Percentiles rank a stretch among this genome's conserved stretches.
Conservation (phyloP, 30 jellyfish, hydroid and myxozoan species). For the Aurelia sp. region DNA sequence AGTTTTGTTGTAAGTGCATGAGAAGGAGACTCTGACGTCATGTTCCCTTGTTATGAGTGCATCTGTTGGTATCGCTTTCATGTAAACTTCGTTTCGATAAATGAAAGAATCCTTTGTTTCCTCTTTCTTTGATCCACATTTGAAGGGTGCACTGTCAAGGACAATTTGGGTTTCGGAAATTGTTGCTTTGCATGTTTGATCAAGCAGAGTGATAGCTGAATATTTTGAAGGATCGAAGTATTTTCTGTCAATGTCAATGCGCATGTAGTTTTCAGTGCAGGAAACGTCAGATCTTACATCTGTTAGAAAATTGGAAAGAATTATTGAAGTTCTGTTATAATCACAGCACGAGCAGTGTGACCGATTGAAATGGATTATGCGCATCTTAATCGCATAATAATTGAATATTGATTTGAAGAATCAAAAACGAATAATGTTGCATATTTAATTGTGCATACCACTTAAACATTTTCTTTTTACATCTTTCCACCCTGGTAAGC, state of each 20-base stretch:
- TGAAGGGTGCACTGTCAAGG: conserved; percentile 42
- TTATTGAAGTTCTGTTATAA: too few relatives aligned
- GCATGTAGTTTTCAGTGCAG: conserved; percentile 45
- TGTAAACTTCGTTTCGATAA: conserved; percentile 48
- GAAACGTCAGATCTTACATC: conserved; percentile 25
- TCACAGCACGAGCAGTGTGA: too few relatives aligned
- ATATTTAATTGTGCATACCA: background rate
- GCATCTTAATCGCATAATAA: too few relatives aligned
- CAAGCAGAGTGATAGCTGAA: conserved; percentile 24
- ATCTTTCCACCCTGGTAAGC: conserved; percentile 52
- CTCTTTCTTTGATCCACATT: conserved; percentile 34
- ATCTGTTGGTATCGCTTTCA: conserved; percentile 42
- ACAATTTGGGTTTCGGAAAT: conserved; percentile 9
- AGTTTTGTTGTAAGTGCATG: conserved; percentile 34
- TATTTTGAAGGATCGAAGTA: conserved; percentile 18
- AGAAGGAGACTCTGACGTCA: conserved; percentile 39
- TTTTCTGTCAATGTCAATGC: conserved; percentile 28
- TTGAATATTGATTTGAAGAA: too few relatives aligned
- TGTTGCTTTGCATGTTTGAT: conserved; percentile 29
- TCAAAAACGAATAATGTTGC: too few relatives aligned
- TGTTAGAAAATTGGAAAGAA: background rate
- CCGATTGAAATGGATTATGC: too few relatives aligned
- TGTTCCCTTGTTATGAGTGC: conserved; percentile 44
- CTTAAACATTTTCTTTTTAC: conserved; percentile 15
- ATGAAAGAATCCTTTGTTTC: conserved; percentile 34